Percentiles rank a stretch among this genome's conserved stretches.
Conservation (phyloP, 2,888 invertebrate species). For the Pammene fasciana region DNA sequence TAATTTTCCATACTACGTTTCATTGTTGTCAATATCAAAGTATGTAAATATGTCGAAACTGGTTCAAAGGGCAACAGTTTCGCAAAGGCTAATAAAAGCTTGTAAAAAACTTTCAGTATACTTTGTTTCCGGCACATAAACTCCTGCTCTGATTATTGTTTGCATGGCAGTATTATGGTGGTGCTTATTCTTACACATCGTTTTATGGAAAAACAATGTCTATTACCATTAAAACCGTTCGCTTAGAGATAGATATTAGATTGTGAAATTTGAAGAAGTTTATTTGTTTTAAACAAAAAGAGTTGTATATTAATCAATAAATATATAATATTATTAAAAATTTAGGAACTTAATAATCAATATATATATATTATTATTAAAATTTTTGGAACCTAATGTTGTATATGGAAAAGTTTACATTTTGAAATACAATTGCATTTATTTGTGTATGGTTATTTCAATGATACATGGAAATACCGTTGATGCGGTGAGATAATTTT, state of each 20-base stretch:
- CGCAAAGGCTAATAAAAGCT: slow-evolving; percentile 14
- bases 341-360: too few relatives aligned
- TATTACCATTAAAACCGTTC: not conserved
- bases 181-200: slow-evolving; percentile 43
- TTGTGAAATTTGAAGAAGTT: not conserved
- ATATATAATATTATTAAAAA: too few relatives aligned
- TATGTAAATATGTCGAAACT: slow-evolving; percentile 3
- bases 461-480: too few relatives aligned
- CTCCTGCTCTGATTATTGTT: slow-evolving; percentile 59
- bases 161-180: slow-evolving; percentile 47
- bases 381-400: too few relatives aligned
- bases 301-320: too few relatives aligned
- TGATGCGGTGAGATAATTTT: too few relatives aligned
- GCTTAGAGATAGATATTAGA: not conserved
- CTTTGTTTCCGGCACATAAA: slow-evolving; percentile 71
- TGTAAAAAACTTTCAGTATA: slow-evolving; percentile 63
- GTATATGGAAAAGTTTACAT: too few relatives aligned
- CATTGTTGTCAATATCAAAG: not conserved
- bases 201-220: slow-evolving; percentile 42
- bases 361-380: too few relatives aligned
- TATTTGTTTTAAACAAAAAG: too few relatives aligned
- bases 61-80: not conserved
- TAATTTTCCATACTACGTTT: not conserved
- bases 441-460: too few relatives aligned
- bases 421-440: too few relatives aligned